Conservation (phyloP, 2,797 vertebrate species). For the Gobio occitaniae region DNA sequence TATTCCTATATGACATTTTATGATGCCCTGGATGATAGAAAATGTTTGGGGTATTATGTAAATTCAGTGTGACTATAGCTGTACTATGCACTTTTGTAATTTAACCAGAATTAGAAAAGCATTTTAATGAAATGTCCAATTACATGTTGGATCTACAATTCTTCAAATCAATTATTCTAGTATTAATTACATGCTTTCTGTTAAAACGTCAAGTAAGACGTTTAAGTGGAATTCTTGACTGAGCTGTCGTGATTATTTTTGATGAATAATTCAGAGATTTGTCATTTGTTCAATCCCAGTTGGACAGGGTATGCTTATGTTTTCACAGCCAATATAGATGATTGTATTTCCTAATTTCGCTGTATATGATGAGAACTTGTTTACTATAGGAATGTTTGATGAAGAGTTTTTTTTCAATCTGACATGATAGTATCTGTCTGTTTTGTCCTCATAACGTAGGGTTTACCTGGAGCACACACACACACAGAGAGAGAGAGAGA, state of each 20-base stretch:
- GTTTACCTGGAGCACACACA: no score
- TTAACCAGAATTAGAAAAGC: neutral
- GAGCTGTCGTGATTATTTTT: conserved; percentile 71
- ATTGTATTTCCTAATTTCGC: conserved; percentile 59
- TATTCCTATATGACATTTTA: neutral
- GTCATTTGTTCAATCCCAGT: conserved; percentile 75
- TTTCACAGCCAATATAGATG: conserved; percentile 68
- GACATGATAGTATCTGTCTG: no score
- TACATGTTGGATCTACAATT: conserved; percentile 49
- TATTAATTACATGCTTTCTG: conserved; percentile 68
- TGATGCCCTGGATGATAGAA: neutral
- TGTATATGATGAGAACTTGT: conserved; percentile 60
- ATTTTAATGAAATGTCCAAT: conserved; percentile 45
- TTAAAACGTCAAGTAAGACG: conserved; percentile 72
- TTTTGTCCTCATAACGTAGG: no score
- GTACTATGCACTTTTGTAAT: neutral
- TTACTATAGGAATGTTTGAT: neutral
- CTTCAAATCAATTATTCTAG: conserved; percentile 70
- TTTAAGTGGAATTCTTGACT: conserved; percentile 64
- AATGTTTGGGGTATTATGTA: neutral
- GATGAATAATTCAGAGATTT: conserved; percentile 76
- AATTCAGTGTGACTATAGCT: neutral
- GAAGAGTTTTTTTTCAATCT: no score
- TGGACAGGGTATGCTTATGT: conserved; percentile 65
- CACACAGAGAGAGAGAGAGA: no score